Percentiles rank a stretch among this genome's conserved stretches.
Evolutionary conservation across 1,140 invertebrate species (phyloP).

Genomic region (Heliconius nattereri): DNA sequence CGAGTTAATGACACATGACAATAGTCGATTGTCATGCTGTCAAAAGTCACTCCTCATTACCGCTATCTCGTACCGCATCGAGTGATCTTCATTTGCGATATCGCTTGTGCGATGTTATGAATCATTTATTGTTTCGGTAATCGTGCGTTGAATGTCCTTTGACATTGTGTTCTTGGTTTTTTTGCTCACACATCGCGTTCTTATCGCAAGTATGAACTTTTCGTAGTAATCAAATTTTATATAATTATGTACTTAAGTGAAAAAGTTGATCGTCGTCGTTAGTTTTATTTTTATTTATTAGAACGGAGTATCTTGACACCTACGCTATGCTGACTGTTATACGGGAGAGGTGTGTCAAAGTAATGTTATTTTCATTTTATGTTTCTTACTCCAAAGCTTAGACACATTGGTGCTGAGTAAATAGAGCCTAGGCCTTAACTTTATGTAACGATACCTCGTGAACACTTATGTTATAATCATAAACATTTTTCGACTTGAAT

Average conservation of each 20-base stretch:
- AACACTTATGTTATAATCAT: neutral
- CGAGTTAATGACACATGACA: conserved; percentile 49
- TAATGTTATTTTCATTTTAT: no score
- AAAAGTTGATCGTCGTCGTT: no score
- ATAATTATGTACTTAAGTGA: neutral
- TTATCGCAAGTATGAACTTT: neutral
- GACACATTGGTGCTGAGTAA: no score
- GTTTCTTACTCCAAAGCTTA: no score
- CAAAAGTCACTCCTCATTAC: conserved; percentile 50
- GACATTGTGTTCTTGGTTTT: conserved; percentile 35
- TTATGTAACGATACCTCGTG: neutral
- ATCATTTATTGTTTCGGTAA: conserved; percentile 57
- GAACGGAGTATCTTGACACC: no score
- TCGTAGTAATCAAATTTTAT: neutral
- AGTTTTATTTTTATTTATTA: no score
- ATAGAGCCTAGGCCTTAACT: no score
- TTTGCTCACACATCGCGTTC: neutral
- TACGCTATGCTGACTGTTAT: neutral
- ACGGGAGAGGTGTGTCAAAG: no score
- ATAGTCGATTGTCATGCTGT: conserved; percentile 61
- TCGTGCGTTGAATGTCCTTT: conserved; percentile 60
- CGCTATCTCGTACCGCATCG: conserved; percentile 39
- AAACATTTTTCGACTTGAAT: neutral
- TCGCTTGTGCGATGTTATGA: conserved; percentile 52
- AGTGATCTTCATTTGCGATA: conserved; percentile 52